Evolutionary conservation across 2,888 invertebrate genomes (phyloP).

Genomic region (Dicyrtoma fusca): DNA sequence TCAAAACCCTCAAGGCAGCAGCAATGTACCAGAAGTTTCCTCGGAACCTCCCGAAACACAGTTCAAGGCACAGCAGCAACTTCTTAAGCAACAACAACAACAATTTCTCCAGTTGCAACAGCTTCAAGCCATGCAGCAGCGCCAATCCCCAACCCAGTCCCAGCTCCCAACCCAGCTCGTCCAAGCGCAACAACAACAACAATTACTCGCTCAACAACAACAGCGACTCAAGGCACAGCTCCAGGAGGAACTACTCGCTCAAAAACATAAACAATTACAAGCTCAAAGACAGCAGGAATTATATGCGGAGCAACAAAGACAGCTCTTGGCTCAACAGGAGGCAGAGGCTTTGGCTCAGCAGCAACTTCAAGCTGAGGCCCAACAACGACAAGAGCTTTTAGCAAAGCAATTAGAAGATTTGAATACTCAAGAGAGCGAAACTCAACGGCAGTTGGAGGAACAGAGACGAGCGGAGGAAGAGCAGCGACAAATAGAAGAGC

Average conservation of each 20-base stretch:
- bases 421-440: not conserved
- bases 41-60: conserved; percentile 11
- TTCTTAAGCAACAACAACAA: conserved; percentile 35
- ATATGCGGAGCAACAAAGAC: conserved; percentile 24
- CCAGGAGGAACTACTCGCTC: conserved; percentile 28
- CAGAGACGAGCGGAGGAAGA: not conserved
- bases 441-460: conserved; percentile 15
- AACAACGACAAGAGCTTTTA: conserved; percentile 11
- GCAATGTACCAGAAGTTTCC: not conserved
- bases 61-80: conserved; percentile 20
- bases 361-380: not conserved
- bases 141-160: conserved; percentile 19
- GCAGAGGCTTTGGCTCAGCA: conserved; percentile 10
- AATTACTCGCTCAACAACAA: conserved; percentile 26
- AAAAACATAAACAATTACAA: conserved; percentile 15
- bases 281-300: conserved; percentile 22
- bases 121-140: conserved; percentile 27
- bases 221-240: conserved; percentile 30
- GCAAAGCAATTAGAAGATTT: conserved; percentile 15
- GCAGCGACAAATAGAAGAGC: not conserved
- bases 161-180: conserved; percentile 28
- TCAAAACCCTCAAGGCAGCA: not conserved
- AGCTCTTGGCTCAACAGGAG: conserved; percentile 14
- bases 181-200: conserved; percentile 33
- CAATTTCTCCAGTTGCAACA: conserved; percentile 31